phyloP scores from a whole-genome alignment of 2,888 invertebrate species.

The Orthosia gothica region DNA sequence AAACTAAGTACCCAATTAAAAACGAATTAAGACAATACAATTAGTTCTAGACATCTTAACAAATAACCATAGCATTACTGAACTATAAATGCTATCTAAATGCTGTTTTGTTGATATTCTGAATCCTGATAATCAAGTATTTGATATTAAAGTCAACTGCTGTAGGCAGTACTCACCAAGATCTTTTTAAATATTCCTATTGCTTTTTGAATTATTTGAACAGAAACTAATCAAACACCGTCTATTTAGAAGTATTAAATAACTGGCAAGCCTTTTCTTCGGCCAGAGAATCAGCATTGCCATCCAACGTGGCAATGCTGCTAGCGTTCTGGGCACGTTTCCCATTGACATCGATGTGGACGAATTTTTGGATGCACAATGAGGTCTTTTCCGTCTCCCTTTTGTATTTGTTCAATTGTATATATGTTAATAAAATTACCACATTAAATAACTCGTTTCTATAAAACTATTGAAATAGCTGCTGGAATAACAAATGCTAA shows the following conservation, averaged over 20 bases:
- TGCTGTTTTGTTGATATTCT: background rate
- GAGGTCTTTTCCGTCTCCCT: no score
- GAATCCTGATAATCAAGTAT: background rate
- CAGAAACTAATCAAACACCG: background rate
- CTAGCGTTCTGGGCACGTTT: no score
- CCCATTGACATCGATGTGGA: no score
- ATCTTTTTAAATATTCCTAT: background rate
- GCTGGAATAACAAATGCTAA: background rate
- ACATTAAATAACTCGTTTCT: background rate
- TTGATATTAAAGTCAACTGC: background rate
- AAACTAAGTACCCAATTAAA: constrained; percentile 14
- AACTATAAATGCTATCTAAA: constrained; percentile 33
- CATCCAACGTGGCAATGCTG: no score
- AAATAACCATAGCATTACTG: background rate
- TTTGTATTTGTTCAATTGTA: no score
- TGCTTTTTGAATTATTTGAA: background rate
- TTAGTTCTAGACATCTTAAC: constrained; percentile 2
- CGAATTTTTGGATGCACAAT: no score
- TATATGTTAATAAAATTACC: no score
- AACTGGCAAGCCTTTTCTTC: background rate
- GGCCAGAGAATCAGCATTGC: no score
- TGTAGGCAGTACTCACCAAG: no score
- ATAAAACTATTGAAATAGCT: background rate
- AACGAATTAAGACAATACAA: constrained; percentile 7
- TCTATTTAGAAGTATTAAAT: background rate